Conservation (phyloP, 2,888 invertebrate species). For the Agriopis aurantiaria region DNA sequence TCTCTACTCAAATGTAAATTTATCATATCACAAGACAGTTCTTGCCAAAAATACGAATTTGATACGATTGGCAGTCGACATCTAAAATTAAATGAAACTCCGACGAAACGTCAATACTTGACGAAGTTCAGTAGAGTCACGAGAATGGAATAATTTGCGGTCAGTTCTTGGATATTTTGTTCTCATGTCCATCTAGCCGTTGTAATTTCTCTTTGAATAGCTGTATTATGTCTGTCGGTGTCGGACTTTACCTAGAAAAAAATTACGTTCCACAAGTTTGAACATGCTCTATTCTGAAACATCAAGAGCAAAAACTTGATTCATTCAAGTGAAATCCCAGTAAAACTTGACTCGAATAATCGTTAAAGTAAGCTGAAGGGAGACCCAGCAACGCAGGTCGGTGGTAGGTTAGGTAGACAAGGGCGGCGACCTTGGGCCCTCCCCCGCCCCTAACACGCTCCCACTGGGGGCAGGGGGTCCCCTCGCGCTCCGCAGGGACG, state of each 20-base stretch:
- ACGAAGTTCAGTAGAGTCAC: not conserved
- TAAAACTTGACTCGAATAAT: slow-evolving; percentile 63
- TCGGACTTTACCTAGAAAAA: not conserved
- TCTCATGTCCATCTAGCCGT: not conserved
- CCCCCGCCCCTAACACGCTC: slow-evolving; percentile 48
- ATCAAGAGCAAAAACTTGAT: slow-evolving; percentile 12
- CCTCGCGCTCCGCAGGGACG: slow-evolving; percentile 56
- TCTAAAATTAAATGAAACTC: not conserved
- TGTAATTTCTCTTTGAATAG: not conserved
- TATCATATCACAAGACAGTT: too few species aligned
- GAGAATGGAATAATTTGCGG: not conserved
- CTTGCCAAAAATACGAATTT: not conserved
- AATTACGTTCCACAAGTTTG: not conserved
- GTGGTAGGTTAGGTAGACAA: slow-evolving; percentile 76
- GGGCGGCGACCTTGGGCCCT: slow-evolving; percentile 81
- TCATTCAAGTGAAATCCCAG: slow-evolving; percentile 37
- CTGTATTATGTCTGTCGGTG: not conserved
- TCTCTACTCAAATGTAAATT: not conserved
- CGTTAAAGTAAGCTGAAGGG: slow-evolving; percentile 60
- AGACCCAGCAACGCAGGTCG: slow-evolving; percentile 75
- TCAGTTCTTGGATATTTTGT: not conserved
- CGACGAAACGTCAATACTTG: not conserved
- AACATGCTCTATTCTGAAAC: not conserved
- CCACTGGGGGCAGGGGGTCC: slow-evolving; percentile 39
- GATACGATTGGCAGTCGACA: not conserved